Percentiles rank a stretch among this genome's conserved stretches.
These are phyloP conservation scores for Cynodonichthys magdalenae DNA, from an alignment of 2,797 vertebrate species.

Conservation along the genomic window DNA sequence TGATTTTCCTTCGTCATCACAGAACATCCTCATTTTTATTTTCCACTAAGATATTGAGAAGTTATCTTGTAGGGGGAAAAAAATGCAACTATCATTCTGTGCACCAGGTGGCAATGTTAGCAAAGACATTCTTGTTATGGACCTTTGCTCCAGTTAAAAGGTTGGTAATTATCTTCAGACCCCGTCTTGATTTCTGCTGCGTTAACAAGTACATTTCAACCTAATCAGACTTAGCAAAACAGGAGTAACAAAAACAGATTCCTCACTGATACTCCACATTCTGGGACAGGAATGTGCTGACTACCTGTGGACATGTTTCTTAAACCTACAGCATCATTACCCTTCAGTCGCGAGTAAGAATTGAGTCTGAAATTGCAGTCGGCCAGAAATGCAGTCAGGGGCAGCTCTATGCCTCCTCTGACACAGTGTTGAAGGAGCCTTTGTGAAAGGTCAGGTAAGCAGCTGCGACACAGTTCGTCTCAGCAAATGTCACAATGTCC, in stretches of 20 bases:
- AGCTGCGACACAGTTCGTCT: constrained; percentile 67
- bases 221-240: background rate
- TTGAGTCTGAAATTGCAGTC: constrained; percentile 17
- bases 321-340: constrained; percentile 15
- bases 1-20: constrained; percentile 6
- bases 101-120: constrained; percentile 70
- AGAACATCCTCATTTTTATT: constrained; percentile 16
- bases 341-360: constrained; percentile 18
- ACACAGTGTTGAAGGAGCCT: constrained; percentile 29
- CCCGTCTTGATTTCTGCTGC: constrained; percentile 12
- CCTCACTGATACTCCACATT: background rate
- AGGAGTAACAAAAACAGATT: constrained; percentile 11
- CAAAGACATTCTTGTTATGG: constrained; percentile 40
- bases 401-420: constrained; percentile 13
- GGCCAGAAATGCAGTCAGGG: constrained; percentile 21
- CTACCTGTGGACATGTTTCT: constrained; percentile 6
- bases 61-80: background rate
- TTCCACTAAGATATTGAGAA: constrained; percentile 2
- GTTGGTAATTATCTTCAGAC: constrained; percentile 36
- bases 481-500: constrained; percentile 80
- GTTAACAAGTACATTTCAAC: constrained; percentile 24
- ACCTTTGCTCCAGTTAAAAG: background rate
- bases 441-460: constrained; percentile 76
- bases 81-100: constrained; percentile 13
- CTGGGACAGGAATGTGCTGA: background rate